phyloP scores from a whole-genome alignment of 2,797 vertebrate genomes.

The Eidolon dupreanum region DNA sequence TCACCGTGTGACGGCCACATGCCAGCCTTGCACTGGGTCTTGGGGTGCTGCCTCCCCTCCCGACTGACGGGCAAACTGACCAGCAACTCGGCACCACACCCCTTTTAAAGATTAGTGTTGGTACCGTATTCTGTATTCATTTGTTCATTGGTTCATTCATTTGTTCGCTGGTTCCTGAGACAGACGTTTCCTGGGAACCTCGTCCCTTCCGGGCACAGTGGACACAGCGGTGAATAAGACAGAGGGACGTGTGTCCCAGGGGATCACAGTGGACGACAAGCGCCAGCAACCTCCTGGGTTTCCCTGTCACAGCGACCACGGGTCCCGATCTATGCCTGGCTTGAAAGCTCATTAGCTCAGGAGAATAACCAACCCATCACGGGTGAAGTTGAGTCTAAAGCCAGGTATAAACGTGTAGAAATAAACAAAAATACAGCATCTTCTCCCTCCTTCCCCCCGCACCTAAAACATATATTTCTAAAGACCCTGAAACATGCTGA shows the following conservation, averaged over 20 bases:
- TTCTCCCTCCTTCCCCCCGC: rapidly evolving
- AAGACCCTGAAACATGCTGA: not conserved
- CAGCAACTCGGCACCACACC: rapidly evolving
- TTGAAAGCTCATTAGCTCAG: not conserved
- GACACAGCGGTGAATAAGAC: rapidly evolving
- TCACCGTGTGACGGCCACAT: rapidly evolving
- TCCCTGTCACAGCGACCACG: not conserved
- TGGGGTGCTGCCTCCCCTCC: rapidly evolving
- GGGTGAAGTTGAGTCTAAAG: not conserved
- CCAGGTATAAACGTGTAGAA: not conserved
- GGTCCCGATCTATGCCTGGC: not conserved
- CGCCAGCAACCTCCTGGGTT: rapidly evolving
- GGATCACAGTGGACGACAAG: rapidly evolving
- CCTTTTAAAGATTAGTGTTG: no score
- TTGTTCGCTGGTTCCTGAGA: rapidly evolving
- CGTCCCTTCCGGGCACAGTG: rapidly evolving
- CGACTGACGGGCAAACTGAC: rapidly evolving
- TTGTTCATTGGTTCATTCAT: rapidly evolving
- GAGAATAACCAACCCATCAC: not conserved
- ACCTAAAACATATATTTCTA: not conserved
- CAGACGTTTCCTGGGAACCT: no score
- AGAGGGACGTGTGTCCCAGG: no score
- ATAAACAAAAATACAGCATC: not conserved
- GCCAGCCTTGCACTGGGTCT: rapidly evolving
- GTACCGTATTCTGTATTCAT: rapidly evolving